These are phyloP conservation scores for Hylaea fasciaria DNA, from an alignment of 2,888 invertebrate genomes.

Conservation along the genomic window DNA sequence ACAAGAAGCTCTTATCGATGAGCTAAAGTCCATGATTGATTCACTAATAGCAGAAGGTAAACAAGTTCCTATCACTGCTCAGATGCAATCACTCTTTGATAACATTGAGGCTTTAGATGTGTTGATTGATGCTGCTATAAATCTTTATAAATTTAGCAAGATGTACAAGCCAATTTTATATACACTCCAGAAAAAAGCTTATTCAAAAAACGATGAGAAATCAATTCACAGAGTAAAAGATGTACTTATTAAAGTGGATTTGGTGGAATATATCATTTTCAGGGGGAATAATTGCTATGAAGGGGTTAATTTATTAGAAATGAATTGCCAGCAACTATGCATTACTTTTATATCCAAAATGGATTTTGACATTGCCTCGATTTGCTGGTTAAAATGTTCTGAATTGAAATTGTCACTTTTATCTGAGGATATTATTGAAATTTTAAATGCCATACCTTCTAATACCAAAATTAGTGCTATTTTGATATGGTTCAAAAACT, in stretches of 20 bases:
- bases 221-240: conserved; percentile 55
- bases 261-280: conserved; percentile 74
- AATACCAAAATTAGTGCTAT: conserved; percentile 77
- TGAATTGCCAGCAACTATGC: conserved; percentile 66
- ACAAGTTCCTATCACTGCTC: conserved; percentile 52
- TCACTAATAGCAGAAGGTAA: conserved; percentile 47
- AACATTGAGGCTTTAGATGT: conserved; percentile 64
- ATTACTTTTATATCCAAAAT: conserved; percentile 68
- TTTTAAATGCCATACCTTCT: conserved; percentile 69
- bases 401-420: conserved; percentile 59
- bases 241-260: conserved; percentile 71
- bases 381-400: conserved; percentile 78
- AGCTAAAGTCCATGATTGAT: conserved; percentile 58
- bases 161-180: conserved; percentile 66
- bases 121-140: conserved; percentile 55
- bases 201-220: conserved; percentile 49
- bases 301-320: conserved; percentile 62
- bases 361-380: conserved; percentile 77
- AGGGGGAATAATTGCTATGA: conserved; percentile 67
- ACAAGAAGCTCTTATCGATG: conserved; percentile 64
- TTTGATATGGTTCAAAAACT: conserved; percentile 77
- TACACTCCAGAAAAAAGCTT: conserved; percentile 66
- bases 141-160: conserved; percentile 59
- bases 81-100: conserved; percentile 64
- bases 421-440: conserved; percentile 62